Evolutionary conservation across 1,140 invertebrate species (phyloP).

Genomic region (Maniola jurtina): DNA sequence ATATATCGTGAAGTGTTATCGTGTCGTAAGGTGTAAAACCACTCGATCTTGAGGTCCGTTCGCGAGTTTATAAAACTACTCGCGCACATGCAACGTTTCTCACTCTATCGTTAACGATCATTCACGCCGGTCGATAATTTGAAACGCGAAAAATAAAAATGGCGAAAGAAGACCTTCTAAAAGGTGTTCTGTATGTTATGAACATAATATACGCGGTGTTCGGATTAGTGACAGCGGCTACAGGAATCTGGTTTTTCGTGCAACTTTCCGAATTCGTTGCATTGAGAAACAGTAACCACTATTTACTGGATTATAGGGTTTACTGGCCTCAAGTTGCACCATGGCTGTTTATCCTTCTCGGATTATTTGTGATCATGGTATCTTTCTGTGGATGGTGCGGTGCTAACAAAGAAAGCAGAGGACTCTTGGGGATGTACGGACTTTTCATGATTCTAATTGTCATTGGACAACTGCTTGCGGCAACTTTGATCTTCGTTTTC

Average conservation of each 20-base stretch:
- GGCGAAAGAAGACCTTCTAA: slow-evolving; percentile 64
- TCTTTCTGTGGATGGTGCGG: slow-evolving; percentile 70
- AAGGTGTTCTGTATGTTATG: slow-evolving; percentile 59
- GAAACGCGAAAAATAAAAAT: slow-evolving; percentile 38
- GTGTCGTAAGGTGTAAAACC: slow-evolving; percentile 31
- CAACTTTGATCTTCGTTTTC: slow-evolving; percentile 67
- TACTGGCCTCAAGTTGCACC: slow-evolving; percentile 74
- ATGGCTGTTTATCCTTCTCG: slow-evolving; percentile 71
- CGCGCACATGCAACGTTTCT: slow-evolving; percentile 49
- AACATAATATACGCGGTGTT: slow-evolving; percentile 70
- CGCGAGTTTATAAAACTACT: slow-evolving; percentile 64
- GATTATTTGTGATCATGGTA: slow-evolving; percentile 63
- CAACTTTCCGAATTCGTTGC: slow-evolving; percentile 65
- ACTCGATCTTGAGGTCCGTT: slow-evolving; percentile 30
- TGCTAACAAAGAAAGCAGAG: slow-evolving; percentile 60
- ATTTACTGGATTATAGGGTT: slow-evolving; percentile 66
- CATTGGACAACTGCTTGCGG: slow-evolving; percentile 58
- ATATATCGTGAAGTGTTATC: slow-evolving; percentile 19
- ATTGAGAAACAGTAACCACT: slow-evolving; percentile 69
- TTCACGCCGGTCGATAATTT: slow-evolving; percentile 38
- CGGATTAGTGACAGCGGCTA: slow-evolving; percentile 62
- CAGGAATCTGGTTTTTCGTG: slow-evolving; percentile 73
- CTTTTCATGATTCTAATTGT: slow-evolving; percentile 62
- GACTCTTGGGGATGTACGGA: slow-evolving; percentile 62
- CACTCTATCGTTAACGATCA: slow-evolving; percentile 56